Percentiles rank a stretch among this genome's conserved stretches.
phyloP scores from a whole-genome alignment of 2,797 vertebrate genomes.

The Loris lydekkerianus region DNA sequence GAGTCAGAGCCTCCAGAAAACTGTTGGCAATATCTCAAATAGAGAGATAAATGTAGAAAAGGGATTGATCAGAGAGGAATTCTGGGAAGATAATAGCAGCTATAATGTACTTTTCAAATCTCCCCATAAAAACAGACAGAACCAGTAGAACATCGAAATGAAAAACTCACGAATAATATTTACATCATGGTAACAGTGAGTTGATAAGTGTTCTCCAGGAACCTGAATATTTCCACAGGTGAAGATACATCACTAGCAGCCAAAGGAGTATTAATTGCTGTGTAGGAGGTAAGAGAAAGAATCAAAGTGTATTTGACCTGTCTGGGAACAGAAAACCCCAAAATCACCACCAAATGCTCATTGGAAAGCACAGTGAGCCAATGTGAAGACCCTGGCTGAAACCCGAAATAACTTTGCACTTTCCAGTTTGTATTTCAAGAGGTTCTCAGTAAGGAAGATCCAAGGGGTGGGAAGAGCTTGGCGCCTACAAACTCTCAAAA shows the following conservation, averaged over 20 bases:
- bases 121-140: slow-evolving; percentile 6
- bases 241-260: background rate
- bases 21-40: slow-evolving; percentile 60
- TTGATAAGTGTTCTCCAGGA: background rate
- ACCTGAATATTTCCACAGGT: background rate
- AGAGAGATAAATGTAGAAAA: slow-evolving; percentile 59
- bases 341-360: background rate
- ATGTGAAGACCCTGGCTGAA: background rate
- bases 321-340: background rate
- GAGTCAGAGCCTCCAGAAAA: slow-evolving; percentile 71
- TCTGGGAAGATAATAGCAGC: background rate
- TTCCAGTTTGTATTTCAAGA: background rate
- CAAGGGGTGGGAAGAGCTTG: background rate
- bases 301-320: background rate
- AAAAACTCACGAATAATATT: slow-evolving; percentile 2
- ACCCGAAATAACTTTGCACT: background rate
- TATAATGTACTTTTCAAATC: background rate
- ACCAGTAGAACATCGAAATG: slow-evolving; percentile 16
- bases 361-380: background rate
- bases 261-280: background rate
- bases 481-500: slow-evolving; percentile 25
- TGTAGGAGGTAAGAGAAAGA: background rate
- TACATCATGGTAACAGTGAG: background rate
- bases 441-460: background rate
- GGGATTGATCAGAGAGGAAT: background rate